Conservation (phyloP, 37 sponge, comb jelly and placozoan genomes). For the Cliona cf. orientalis region DNA sequence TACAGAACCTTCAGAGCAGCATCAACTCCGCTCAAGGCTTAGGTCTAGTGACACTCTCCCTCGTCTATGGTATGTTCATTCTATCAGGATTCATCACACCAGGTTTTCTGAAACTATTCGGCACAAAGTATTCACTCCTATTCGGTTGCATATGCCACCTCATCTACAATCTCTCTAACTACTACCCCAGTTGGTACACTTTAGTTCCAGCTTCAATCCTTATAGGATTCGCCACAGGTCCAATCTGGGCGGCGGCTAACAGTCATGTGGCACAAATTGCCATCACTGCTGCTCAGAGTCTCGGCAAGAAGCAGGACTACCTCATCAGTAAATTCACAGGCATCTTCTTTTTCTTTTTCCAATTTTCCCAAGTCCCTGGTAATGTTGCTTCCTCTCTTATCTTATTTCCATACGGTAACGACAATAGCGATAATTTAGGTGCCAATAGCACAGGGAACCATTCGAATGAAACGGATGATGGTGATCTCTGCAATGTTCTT, state of each 20-base stretch:
- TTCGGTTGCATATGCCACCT: conserved; percentile 29
- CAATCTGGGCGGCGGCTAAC: conserved; percentile 49
- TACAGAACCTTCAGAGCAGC: conserved; percentile 65
- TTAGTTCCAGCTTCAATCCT: conserved; percentile 64
- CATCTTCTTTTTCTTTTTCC: conserved; percentile 28
- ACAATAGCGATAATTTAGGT: too few relatives aligned
- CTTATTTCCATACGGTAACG: conserved; percentile 28
- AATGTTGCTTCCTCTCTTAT: conserved; percentile 50
- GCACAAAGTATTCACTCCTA: conserved; percentile 47
- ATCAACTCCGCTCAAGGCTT: conserved; percentile 40
- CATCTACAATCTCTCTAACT: conserved; percentile 52
- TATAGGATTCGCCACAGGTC: conserved; percentile 61
- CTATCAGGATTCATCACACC: conserved; percentile 41
- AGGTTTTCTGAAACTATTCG: conserved; percentile 29
- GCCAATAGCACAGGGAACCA: too few relatives aligned
- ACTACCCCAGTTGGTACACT: conserved; percentile 74
- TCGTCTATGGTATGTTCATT: conserved; percentile 43
- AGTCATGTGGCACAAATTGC: conserved; percentile 41
- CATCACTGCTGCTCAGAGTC: conserved; percentile 13
- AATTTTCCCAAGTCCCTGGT: conserved; percentile 29
- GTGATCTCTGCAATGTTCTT: not conserved
- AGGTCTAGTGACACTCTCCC: conserved; percentile 39
- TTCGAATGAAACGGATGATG: too few relatives aligned
- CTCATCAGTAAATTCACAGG: conserved; percentile 37
- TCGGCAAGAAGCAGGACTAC: not conserved